Evolutionary conservation across 1,140 invertebrate species (phyloP), one percentile per base, ranked within the genome.

Genomic region (Calosoma granatense): DNA sequence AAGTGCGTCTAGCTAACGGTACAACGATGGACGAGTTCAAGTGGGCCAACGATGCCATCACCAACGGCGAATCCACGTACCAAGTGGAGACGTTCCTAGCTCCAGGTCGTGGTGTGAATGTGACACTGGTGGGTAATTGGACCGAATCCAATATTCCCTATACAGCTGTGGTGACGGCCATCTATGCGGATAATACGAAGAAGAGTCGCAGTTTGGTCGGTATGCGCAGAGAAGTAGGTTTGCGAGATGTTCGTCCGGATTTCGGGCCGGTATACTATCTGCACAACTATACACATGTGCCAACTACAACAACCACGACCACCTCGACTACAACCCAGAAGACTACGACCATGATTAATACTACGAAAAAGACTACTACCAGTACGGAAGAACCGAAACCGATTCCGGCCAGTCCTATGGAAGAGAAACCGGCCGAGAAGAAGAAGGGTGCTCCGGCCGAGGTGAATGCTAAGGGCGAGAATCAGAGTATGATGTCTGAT

Each of bases 21-120:
- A 74, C 75, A 0, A 64, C 64, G 22, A 69, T 81, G 2, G 75
- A 79, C 0, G 75, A 82, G 59, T 80, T 86, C 54, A 76, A 78
- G 58, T 90, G 87, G 87, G 85, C 83, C 1, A 77, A 83, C 19
- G 76, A 77, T 20, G 76, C 78, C 30, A 72, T 69, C 1, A 75
- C 79, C 56, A 75, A 76, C 36, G 76, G 79, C 2, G 83, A 83
- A 53, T 67, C 81, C 2, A 47, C 17, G 3, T 71, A 77, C 59
- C 79, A 76, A 58, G 74, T 87, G n/a, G 75, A 82, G 61, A 73
- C 78, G 59, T 72, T 72, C 56, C 66, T 88, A 43, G 79, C 83
- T 68, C 81, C 86, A 2, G 87, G 86, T 26, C 90, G 87, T 0
- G 88, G 81, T 6, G 81, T 88, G 21, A 90, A 90, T 67, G 85